Evolutionary conservation across 2,797 vertebrate species (phyloP).

Genomic region (Chloroceryle amazona): DNA sequence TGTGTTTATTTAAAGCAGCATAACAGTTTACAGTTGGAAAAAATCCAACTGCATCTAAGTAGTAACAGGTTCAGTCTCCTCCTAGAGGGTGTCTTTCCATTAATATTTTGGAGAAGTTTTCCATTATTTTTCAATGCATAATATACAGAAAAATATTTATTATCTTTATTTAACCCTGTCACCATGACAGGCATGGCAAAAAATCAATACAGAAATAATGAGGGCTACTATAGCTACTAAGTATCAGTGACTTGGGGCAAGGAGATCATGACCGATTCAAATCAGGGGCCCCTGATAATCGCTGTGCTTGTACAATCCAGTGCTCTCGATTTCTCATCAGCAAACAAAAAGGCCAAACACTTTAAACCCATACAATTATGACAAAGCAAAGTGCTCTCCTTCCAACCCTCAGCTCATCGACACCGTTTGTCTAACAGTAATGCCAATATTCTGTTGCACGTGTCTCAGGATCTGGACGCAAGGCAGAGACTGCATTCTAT

Average conservation of each 20-base stretch:
- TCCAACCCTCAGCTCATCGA: background rate
- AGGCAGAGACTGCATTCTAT: background rate
- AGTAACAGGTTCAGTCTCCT: background rate
- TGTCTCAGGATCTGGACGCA: background rate
- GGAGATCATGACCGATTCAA: background rate
- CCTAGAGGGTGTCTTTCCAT: background rate
- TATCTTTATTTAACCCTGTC: background rate
- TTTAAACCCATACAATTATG: background rate
- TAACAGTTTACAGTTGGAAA: background rate
- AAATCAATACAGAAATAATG: background rate
- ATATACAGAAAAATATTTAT: background rate
- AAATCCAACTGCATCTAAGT: background rate
- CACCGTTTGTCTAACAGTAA: background rate
- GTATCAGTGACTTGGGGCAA: accelerated
- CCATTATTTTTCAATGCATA: background rate
- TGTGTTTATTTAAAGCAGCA: background rate
- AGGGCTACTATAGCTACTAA: background rate
- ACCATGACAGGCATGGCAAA: background rate
- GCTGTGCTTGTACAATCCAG: background rate
- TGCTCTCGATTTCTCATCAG: background rate
- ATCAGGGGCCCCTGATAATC: background rate
- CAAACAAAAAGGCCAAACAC: background rate
- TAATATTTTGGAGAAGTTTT: background rate
- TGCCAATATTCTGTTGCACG: background rate
- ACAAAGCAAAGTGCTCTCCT: background rate